These are phyloP conservation scores for Cancer borealis DNA, from an alignment of 2,888 invertebrate species.

Conservation along the genomic window DNA sequence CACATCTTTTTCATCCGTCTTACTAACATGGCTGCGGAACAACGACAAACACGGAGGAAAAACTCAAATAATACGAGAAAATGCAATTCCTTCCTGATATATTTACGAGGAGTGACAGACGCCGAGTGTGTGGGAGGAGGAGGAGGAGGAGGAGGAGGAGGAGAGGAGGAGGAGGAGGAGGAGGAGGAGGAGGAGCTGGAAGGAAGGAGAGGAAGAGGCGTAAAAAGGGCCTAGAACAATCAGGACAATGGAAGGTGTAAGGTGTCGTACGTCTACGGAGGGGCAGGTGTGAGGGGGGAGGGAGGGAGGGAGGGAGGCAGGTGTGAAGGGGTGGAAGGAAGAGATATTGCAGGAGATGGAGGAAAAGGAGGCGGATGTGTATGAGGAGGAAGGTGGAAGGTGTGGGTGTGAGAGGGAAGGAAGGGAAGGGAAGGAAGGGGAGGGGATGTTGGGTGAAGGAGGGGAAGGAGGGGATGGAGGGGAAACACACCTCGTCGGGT, in stretches of 20 bases:
- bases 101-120: conserved; percentile 45
- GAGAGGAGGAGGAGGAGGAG: background rate
- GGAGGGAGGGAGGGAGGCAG: conserved; percentile 27
- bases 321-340: background rate
- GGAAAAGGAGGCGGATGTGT: conserved; percentile 1
- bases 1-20: background rate
- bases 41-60: background rate
- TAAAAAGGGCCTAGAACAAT: conserved; percentile 24
- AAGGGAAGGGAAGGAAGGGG: background rate
- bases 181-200: background rate
- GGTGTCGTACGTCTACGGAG: conserved; percentile 18
- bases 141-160: background rate
- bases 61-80: conserved; percentile 34
- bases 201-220: background rate
- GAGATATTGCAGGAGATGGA: background rate
- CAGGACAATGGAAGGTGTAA: conserved; percentile 41
- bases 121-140: conserved; percentile 1
- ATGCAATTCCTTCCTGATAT: conserved; percentile 38
- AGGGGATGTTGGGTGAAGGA: background rate
- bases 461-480: background rate
- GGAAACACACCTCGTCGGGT: background rate
- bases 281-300: background rate
- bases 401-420: conserved; percentile 23
- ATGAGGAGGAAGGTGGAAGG: background rate
- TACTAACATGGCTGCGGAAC: background rate